Conservation (phyloP, 1,140 invertebrate genomes). For the Schmidtea mediterranea region DNA sequence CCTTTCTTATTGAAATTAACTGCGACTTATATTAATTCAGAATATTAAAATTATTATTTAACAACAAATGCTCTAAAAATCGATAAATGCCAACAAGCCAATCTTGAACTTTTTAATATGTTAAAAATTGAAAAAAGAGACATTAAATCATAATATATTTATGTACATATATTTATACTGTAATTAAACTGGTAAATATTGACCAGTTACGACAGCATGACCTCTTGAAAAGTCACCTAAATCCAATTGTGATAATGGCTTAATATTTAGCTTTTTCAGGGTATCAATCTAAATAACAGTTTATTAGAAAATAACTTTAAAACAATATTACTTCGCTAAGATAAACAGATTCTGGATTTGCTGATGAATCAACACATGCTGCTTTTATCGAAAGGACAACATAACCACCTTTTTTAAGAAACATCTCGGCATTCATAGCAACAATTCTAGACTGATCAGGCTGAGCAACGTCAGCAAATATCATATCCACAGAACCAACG, state of each 20-base stretch:
- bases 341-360: constrained; percentile 85
- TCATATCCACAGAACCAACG: constrained; percentile 47
- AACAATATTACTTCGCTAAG: constrained; percentile 87
- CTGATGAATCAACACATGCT: constrained; percentile 92
- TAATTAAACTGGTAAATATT: constrained; percentile 25
- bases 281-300: too few species aligned
- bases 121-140: too few species aligned
- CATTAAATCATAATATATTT: too few species aligned
- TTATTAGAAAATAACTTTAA: too few species aligned
- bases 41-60: too few species aligned
- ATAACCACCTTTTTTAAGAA: constrained; percentile 70
- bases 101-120: too few species aligned
- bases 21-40: too few species aligned
- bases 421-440: constrained; percentile 75
- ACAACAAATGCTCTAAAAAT: too few species aligned
- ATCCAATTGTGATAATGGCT: constrained; percentile 85
- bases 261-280: constrained; percentile 55
- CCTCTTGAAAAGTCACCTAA: constrained; percentile 92
- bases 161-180: too few species aligned
- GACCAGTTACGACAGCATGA: constrained; percentile 82
- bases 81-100: too few species aligned
- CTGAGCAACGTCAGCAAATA: constrained; percentile 81
- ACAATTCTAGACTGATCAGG: constrained; percentile 97
- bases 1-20: too few species aligned
- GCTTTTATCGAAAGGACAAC: constrained; percentile 34